Conservation (phyloP, 2,888 invertebrate species). For the Netelia fuscicornis region DNA sequence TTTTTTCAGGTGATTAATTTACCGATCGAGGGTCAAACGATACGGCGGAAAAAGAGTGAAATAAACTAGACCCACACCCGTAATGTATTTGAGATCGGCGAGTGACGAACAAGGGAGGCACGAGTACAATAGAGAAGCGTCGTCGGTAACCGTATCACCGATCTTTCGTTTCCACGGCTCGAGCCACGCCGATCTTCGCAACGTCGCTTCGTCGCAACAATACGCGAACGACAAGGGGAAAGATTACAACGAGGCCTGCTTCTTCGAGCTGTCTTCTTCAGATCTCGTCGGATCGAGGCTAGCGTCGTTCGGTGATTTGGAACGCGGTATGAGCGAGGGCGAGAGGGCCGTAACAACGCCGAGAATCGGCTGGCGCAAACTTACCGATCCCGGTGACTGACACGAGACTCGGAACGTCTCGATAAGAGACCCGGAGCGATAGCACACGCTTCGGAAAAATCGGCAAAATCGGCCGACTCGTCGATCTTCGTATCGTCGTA, state of each 20-base stretch:
- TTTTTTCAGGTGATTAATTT: constrained; percentile 43
- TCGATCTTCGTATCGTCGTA: not conserved
- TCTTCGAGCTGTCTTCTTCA: constrained; percentile 24
- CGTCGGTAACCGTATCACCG: constrained; percentile 41
- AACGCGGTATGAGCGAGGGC: constrained; percentile 82
- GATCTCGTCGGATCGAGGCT: constrained; percentile 41
- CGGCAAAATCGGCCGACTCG: constrained; percentile 50
- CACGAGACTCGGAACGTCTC: constrained; percentile 81
- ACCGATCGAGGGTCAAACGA: constrained; percentile 77
- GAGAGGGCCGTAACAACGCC: constrained; percentile 81
- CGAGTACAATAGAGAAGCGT: constrained; percentile 78
- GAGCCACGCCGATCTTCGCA: not conserved
- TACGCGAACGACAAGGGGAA: constrained; percentile 58
- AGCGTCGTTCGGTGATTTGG: constrained; percentile 71
- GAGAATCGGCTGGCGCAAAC: constrained; percentile 84
- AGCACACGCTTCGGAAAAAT: constrained; percentile 79
- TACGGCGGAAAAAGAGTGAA: constrained; percentile 69
- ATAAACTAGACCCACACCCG: constrained; percentile 76
- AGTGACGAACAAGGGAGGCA: constrained; percentile 77
- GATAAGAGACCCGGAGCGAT: constrained; percentile 80
- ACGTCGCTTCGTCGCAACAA: not conserved
- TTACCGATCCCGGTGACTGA: constrained; percentile 88
- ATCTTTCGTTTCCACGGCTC: not conserved
- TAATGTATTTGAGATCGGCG: constrained; percentile 84
- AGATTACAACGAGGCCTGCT: constrained; percentile 21